Percentiles rank a stretch among this genome's conserved stretches.
Evolutionary conservation across 1,140 invertebrate genomes (phyloP).

Genomic region (Melitaea cinxia): DNA sequence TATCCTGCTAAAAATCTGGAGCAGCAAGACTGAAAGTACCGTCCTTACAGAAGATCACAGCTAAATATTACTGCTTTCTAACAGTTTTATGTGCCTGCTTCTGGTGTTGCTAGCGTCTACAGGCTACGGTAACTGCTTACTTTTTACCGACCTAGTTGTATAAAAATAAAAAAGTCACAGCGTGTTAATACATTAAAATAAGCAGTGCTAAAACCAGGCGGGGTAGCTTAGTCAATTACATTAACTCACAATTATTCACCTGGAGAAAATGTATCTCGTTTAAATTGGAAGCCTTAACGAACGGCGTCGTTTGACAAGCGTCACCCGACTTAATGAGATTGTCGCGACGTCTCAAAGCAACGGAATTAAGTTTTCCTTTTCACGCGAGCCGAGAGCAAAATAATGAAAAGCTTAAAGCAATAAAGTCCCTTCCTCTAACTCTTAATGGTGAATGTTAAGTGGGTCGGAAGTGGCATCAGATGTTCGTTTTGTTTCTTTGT

Average conservation of each 20-base stretch:
- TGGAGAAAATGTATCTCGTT: conserved; percentile 5
- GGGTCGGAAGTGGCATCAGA: background rate
- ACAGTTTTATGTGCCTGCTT: too few relatives aligned
- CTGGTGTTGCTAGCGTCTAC: too few relatives aligned
- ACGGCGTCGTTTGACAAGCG: conserved; percentile 71
- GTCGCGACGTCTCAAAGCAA: conserved; percentile 79
- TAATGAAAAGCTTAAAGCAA: conserved; percentile 77
- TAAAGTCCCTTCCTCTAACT: conserved; percentile 48
- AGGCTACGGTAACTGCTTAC: too few relatives aligned
- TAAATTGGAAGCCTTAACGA: conserved; percentile 25
- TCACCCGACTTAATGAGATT: conserved; percentile 74
- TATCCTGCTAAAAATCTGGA: too few relatives aligned
- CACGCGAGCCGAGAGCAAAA: conserved; percentile 72
- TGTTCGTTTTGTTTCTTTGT: background rate
- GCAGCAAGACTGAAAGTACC: too few relatives aligned
- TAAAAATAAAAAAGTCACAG: too few relatives aligned
- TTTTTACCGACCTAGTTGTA: too few relatives aligned
- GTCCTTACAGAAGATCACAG: too few relatives aligned
- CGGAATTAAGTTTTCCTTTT: conserved; percentile 77
- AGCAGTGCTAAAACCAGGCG: background rate
- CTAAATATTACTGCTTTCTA: too few relatives aligned
- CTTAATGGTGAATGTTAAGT: background rate
- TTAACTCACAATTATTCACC: background rate
- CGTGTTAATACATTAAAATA: too few relatives aligned
- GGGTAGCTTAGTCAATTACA: too few relatives aligned